These are phyloP conservation scores for Fregata magnificens DNA, from an alignment of 2,113 vertebrate genomes.

Conservation along the genomic window DNA sequence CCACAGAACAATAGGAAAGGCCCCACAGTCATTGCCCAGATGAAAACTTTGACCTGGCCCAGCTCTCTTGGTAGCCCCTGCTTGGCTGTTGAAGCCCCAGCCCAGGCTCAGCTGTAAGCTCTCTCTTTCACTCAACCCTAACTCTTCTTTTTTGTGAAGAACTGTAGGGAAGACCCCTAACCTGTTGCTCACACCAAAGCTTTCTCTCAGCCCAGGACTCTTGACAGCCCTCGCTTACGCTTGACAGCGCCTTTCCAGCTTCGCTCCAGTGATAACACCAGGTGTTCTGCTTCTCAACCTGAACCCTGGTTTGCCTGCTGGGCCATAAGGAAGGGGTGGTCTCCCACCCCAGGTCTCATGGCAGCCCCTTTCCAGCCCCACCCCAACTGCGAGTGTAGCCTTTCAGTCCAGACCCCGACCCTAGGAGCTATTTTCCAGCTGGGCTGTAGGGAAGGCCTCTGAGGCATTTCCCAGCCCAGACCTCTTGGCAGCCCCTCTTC, in stretches of 20 bases:
- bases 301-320: background rate
- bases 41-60: background rate
- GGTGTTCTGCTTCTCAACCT: background rate
- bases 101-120: background rate
- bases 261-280: background rate
- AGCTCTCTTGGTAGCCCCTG: background rate
- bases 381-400: fast-evolving
- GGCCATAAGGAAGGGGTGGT: background rate
- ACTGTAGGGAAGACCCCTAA: background rate
- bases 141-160: background rate
- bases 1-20: background rate
- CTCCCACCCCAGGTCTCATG: background rate
- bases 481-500: background rate
- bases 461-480: background rate
- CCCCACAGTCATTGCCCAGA: background rate
- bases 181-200: background rate
- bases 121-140: background rate
- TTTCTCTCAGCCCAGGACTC: background rate
- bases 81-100: background rate
- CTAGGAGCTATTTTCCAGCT: background rate
- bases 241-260: background rate
- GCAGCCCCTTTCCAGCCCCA: background rate
- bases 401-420: background rate
- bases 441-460: background rate
- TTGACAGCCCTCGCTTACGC: background rate